Base-by-base conservation (phyloP, 2,113 vertebrate species). In the Vombatus ursinus region DNA sequence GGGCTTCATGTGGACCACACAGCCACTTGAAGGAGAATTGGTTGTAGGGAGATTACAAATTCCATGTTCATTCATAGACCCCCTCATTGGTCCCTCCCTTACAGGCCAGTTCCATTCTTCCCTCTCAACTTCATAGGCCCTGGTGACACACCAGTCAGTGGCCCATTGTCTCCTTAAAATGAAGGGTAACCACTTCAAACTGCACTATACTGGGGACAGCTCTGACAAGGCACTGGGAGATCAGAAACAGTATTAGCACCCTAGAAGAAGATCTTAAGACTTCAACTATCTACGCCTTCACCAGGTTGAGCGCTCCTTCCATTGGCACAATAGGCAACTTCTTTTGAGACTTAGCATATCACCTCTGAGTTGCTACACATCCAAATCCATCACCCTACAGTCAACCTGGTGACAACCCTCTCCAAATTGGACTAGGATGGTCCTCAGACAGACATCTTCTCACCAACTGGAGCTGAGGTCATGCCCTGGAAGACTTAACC, bases 1-100 rank as follows among this genome's bases (percentile, higher is more conserved):
- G 52, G 68, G 25, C 37, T 84, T 44, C n/a, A 84, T 44, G n/a
- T 26, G 90, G 14, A 2, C 23, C 51, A 8, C 0, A 0, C 0
- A 52, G 44, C 8, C 0, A 16, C 25, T 48, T 77, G 54, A 24
- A 0, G 2, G 24, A 0, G 26, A 2, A 22, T n/a, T 26, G 23
- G 0, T 23, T 84, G 68, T 44, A 23, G 16, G 68, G 19, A 84
- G 19, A 44, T 23, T 44, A 84, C 16, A 84, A 44, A 84, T 84
- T 84, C n/a, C n/a, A 44, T 44, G 44, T 84, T 16, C 37, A 22
- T 84, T 84, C 68, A 44, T 84, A 68, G 57, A 22, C 19, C 14
- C 11, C 19, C n/a, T 84, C n/a, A 77, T 84, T 84, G 68, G 16
- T 14, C 19, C 37, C n/a, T 84, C 19, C 16, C 68, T 84, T 44